Evolutionary conservation across 2,797 vertebrate genomes (phyloP).

Genomic region (Notamacropus eugenii): DNA sequence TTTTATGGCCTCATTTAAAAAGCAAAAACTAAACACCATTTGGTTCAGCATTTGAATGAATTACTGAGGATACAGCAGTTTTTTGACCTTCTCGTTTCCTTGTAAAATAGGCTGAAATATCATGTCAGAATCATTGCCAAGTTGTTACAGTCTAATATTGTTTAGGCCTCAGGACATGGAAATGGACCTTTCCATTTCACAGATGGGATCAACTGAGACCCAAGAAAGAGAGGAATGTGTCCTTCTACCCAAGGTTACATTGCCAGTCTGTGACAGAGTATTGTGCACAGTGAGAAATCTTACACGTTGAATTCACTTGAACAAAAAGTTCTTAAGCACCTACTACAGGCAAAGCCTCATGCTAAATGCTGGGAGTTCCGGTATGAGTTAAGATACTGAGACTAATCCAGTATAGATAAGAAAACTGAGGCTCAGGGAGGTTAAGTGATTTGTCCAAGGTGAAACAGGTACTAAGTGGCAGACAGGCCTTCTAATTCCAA

Average conservation of each 20-base stretch:
- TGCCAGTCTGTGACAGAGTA: neutral
- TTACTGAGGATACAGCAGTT: neutral
- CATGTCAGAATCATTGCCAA: neutral
- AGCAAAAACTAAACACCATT: neutral
- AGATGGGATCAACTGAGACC: neutral
- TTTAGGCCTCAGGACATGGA: constrained; percentile 12
- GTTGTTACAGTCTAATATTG: neutral
- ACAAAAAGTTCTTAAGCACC: neutral
- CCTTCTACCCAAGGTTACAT: neutral
- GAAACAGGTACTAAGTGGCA: neutral
- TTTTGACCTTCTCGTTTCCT: constrained; percentile 16
- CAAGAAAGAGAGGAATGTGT: neutral
- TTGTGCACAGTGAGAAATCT: neutral
- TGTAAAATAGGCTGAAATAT: neutral
- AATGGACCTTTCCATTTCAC: neutral
- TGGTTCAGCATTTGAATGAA: neutral
- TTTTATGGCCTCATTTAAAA: constrained; percentile 8
- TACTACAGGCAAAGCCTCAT: neutral
- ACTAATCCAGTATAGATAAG: neutral
- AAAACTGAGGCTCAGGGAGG: neutral
- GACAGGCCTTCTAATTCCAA: neutral
- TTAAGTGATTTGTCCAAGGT: neutral
- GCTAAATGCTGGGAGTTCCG: neutral
- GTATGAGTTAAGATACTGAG: neutral
- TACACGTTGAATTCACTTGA: neutral